Percentiles rank a stretch among this genome's conserved stretches.
Conservation (phyloP, 1,140 invertebrate species). For the Dermatophagoides farinae region DNA sequence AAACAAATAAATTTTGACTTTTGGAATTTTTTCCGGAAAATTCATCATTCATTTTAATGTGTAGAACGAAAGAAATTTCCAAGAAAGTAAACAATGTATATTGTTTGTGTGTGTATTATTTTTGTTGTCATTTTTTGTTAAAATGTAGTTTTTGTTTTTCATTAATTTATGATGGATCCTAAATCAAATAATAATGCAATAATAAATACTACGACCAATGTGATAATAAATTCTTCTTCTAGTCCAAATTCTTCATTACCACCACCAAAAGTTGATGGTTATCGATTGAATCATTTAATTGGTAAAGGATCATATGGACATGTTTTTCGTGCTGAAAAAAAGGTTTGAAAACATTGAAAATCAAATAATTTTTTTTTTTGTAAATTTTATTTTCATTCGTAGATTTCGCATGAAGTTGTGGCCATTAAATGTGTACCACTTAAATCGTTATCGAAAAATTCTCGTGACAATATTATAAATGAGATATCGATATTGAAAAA, state of each 20-base stretch:
- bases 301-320: slow-evolving; percentile 6
- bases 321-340: slow-evolving; percentile 1
- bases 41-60: too few relatives aligned
- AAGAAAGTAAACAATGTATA: too few relatives aligned
- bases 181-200: too few relatives aligned
- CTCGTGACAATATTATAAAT: slow-evolving; percentile 56
- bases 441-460: slow-evolving; percentile 43
- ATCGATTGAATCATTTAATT: neutral
- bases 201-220: too few relatives aligned
- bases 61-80: too few relatives aligned
- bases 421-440: slow-evolving; percentile 67
- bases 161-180: too few relatives aligned
- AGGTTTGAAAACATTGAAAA: neutral
- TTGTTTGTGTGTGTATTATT: too few relatives aligned
- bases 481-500: slow-evolving; percentile 66
- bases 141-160: too few relatives aligned
- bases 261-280: neutral
- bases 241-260: neutral
- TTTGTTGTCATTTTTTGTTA: too few relatives aligned
- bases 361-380: neutral
- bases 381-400: neutral
- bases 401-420: slow-evolving; percentile 34
- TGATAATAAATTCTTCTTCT: too few relatives aligned
- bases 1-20: too few relatives aligned
- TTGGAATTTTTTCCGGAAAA: too few relatives aligned